Evolutionary conservation across 2,888 invertebrate species (phyloP), one percentile per base, ranked within the genome.

Genomic region (Tenthredo livida): DNA sequence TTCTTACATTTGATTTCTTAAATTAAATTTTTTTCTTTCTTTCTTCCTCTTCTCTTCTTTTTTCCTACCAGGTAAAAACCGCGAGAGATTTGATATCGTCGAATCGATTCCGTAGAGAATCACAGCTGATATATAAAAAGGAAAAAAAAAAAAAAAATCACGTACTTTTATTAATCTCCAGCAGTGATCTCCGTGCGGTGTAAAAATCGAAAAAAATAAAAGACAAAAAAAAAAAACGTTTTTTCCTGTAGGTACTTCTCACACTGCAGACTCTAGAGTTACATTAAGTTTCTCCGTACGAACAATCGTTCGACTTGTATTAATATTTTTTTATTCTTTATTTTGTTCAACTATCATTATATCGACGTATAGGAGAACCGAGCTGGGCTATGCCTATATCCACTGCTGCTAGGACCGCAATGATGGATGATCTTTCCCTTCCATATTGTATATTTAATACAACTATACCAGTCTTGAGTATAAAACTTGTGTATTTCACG

Each of bases 381-480:
- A 72, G 47, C 47, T 72, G 6, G n/a, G 21, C 40, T 21, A 37
- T 40, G 25, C 4, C 5, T n/a, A 43, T 2, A n/a, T n/a, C n/a
- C n/a, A 33, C 33, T 73, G 47, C n/a, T 29, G 33, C 37, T 12
- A 4, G 25, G 25, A 25, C 15, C n/a, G 9, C 75, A 21, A 12
- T 75, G 75, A 75, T 75, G 75, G 75, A 75, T 75, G 75, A 75
- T 47, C 75, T 25, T 50, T 75, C 12, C 12, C 47, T 75, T 43
- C 21, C 50, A 43, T 47, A 25, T 25, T 47, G 21, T 40, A 25
- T 25, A 25, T 75, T 25, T 47, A 43, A 43, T 47, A 43, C 21
- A 75, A 40, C 37, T 72, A 40, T 40, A 72, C 29, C 3, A 0
- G 17, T 9, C 21, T 29, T 6, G 2, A 33, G 70, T 4, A 37